Percentiles rank a stretch among this genome's conserved stretches.
Evolutionary conservation across 1,140 invertebrate genomes (phyloP).

Genomic region (Penaeus vannamei): DNA sequence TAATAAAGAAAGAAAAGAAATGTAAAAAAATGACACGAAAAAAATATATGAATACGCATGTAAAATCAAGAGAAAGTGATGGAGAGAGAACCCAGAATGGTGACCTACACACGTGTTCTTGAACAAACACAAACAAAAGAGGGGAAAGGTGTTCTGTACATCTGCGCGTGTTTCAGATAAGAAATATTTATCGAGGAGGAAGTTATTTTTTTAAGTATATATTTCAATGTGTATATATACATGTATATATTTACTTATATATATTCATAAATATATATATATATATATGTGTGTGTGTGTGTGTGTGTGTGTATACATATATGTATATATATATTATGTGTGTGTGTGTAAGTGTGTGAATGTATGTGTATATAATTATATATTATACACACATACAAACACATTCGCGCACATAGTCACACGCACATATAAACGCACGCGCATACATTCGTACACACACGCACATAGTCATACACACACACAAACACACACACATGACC

Average conservation of each 20-base stretch:
- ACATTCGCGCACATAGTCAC: too few species aligned
- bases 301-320: too few species aligned
- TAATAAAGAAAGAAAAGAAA: not conserved
- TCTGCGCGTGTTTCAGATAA: not conserved
- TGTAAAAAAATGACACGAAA: not conserved
- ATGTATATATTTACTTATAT: conserved; percentile 14
- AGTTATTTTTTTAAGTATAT: not conserved
- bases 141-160: too few species aligned
- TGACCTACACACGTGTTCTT: too few species aligned
- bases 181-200: not conserved
- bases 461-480: too few species aligned
- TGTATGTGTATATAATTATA: conserved; percentile 19
- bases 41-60: not conserved
- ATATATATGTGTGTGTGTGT: too few species aligned
- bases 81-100: too few species aligned
- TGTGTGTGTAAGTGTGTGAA: not conserved
- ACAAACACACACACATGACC: too few species aligned
- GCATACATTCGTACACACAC: too few species aligned
- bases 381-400: not conserved
- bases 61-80: not conserved
- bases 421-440: too few species aligned
- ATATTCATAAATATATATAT: conserved; percentile 8
- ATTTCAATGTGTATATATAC: not conserved
- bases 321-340: conserved; percentile 26
- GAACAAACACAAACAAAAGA: too few species aligned